A percentile compares a stretch with the other conserved stretches of the same genome.
These are phyloP conservation scores for Macropodus opercularis DNA, from an alignment of 2,797 vertebrate genomes.

Conservation along the genomic window DNA sequence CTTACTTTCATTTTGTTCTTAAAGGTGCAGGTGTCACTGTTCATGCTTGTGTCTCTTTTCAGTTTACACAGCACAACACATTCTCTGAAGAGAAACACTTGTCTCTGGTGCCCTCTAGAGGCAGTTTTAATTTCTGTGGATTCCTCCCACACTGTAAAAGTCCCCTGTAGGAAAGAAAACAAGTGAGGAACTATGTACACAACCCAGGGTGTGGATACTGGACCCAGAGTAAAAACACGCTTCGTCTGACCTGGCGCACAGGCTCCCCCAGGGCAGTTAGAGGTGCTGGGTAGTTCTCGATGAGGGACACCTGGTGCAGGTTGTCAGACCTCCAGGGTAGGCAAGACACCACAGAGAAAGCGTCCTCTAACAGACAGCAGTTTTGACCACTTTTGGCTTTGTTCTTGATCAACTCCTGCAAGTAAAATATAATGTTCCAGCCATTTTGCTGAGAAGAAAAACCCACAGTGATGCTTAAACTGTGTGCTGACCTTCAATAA, in stretches of 20 bases:
- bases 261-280: slow-evolving; percentile 92
- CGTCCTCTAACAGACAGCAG: slow-evolving; percentile 90
- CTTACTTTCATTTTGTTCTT: slow-evolving; percentile 98
- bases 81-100: slow-evolving; percentile 94
- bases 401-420: slow-evolving; percentile 93
- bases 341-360: slow-evolving; percentile 91
- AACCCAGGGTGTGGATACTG: neutral
- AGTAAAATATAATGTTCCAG: neutral
- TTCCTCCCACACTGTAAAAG: slow-evolving; percentile 96
- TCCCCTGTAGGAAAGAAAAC: slow-evolving; percentile 78
- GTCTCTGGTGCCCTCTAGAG: slow-evolving; percentile 94
- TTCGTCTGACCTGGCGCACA: slow-evolving; percentile 86
- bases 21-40: slow-evolving; percentile 89
- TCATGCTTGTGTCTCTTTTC: slow-evolving; percentile 86
- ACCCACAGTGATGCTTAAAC: neutral
- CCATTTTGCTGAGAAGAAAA: neutral
- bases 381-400: slow-evolving; percentile 91
- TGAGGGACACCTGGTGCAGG: slow-evolving; percentile 91
- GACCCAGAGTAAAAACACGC: neutral
- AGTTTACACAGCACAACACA: slow-evolving; percentile 94
- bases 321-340: slow-evolving; percentile 91
- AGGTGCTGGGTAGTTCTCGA: slow-evolving; percentile 95
- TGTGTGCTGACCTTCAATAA: slow-evolving; percentile 87
- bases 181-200: neutral
- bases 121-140: slow-evolving; percentile 88